Conservation (phyloP, 2,113 vertebrate genomes). For the Oenanthe oenanthe region DNA sequence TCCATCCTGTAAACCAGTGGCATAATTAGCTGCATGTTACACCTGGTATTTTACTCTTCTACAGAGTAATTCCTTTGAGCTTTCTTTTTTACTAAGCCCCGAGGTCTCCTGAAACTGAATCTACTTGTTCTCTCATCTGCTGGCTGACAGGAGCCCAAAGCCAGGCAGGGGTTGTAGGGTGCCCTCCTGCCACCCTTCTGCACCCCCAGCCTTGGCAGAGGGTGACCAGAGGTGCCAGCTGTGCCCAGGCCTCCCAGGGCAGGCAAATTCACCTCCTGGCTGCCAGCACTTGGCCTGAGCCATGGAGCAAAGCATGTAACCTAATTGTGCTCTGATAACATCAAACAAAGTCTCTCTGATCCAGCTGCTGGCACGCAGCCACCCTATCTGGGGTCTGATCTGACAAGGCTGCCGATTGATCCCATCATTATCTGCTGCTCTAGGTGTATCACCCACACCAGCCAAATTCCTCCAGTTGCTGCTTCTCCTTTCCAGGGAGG, state of each 20-base stretch:
- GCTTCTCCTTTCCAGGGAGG: not conserved
- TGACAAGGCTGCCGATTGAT: conserved; percentile 70
- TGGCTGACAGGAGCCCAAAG: not conserved
- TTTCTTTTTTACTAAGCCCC: conserved; percentile 51
- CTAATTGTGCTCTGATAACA: conserved; percentile 65
- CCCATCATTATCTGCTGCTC: conserved; percentile 66
- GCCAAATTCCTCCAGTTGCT: conserved; percentile 57
- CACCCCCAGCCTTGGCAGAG: fast-evolving
- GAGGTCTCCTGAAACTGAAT: conserved; percentile 56
- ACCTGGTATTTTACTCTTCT: conserved; percentile 70
- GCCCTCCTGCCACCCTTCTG: not conserved
- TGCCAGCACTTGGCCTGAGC: not conserved
- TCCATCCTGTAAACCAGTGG: conserved; percentile 59
- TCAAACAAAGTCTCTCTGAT: conserved; percentile 62
- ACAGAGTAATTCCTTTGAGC: conserved; percentile 58
- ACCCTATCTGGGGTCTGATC: conserved; percentile 61
- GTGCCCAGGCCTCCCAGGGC: not conserved
- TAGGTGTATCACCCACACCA: conserved; percentile 24
- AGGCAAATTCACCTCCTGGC: not conserved
- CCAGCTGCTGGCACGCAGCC: conserved; percentile 49
- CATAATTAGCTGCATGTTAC: conserved; percentile 73
- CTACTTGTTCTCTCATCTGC: conserved; percentile 49
- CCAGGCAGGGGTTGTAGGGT: fast-evolving
- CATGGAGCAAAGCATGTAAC: conserved; percentile 39
- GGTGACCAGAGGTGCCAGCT: not conserved